Conservation (phyloP, 2,888 invertebrate genomes). For the Pantelozetes paolii region DNA sequence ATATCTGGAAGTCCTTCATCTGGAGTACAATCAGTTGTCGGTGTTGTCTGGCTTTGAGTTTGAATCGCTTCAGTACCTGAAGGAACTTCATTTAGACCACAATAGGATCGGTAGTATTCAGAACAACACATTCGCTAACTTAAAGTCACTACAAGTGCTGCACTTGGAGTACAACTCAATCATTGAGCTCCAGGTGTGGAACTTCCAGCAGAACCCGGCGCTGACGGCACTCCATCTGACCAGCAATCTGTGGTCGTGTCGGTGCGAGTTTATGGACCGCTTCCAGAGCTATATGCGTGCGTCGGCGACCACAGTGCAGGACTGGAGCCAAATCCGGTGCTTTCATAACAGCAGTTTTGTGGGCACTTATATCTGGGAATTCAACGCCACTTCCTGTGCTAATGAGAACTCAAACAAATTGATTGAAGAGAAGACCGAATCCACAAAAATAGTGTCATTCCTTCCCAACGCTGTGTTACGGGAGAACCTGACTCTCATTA, state of each 20-base stretch:
- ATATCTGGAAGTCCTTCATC: slow-evolving; percentile 68
- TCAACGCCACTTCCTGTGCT: slow-evolving; percentile 48
- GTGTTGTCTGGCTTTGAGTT: slow-evolving; percentile 73
- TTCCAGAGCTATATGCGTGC: slow-evolving; percentile 71
- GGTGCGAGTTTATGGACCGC: slow-evolving; percentile 70
- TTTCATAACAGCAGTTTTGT: slow-evolving; percentile 46
- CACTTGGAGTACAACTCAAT: slow-evolving; percentile 69
- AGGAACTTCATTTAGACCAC: slow-evolving; percentile 68
- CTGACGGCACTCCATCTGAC: slow-evolving; percentile 55
- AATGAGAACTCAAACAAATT: slow-evolving; percentile 29
- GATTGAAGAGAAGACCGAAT: not conserved
- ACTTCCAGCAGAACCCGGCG: slow-evolving; percentile 49
- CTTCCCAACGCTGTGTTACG: slow-evolving; percentile 68
- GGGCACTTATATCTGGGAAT: slow-evolving; percentile 46
- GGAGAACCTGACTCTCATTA: slow-evolving; percentile 69
- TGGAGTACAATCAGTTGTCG: slow-evolving; percentile 68
- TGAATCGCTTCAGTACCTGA: slow-evolving; percentile 68
- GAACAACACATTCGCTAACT: slow-evolving; percentile 66
- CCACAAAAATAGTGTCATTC: slow-evolving; percentile 29
- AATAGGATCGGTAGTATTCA: slow-evolving; percentile 67
- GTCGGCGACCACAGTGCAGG: slow-evolving; percentile 52
- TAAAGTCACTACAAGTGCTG: slow-evolving; percentile 64
- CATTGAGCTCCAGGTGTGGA: slow-evolving; percentile 67
- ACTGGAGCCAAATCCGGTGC: slow-evolving; percentile 46
- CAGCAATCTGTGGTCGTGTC: slow-evolving; percentile 69